Evolutionary conservation across 2,113 vertebrate species (phyloP), one percentile per base, ranked within the genome.

Genomic region (Barnardius zonarius): DNA sequence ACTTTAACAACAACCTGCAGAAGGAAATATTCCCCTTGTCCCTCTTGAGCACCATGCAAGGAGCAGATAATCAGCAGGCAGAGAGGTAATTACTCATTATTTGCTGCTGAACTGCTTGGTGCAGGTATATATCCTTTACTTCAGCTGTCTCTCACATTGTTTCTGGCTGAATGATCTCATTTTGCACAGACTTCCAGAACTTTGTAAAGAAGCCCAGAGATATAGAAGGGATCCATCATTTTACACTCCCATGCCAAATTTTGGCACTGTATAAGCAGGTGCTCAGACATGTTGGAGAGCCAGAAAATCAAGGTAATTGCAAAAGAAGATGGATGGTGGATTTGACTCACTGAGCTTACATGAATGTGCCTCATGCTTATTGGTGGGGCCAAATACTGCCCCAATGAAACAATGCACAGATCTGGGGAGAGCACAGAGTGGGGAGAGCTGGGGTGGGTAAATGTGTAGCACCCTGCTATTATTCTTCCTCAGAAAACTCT

Each of bases 81-180:
- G 72, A 94, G 67, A 87, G 6, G 17, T 85, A 83, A 83, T 78
- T 86, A 72, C 51, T 96, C 52, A 80, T 87, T 92, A 54, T 85
- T 89, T 92, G 55, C 52, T 93, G 57, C 64, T 93, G 72, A 85
- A 59, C 69, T 90, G 82, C 46, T 48, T 81, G 24, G 22, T 94
- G 41, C 90, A 94, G 82, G 79, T 91, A 75, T 88, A 63, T 82
- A 64, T 27, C 20, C 66, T 87, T 83, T 49, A 67, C 62, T 70
- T 89, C 27, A 88, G 11, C 69, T 88, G 39, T 92, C 22, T 84
- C 62, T 78, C 51, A 48, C 41, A 66, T 31, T 57, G 20, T 89
- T n/a, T 95, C 70, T 88, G 57, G 11, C 22, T 52, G 55, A 48
- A 93, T 96, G 83, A 96, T 85, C 70, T 97, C 86, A 96, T 93